Evolutionary conservation across 2,113 vertebrate species (phyloP).

Genomic region (Zosterops hypoxanthus): DNA sequence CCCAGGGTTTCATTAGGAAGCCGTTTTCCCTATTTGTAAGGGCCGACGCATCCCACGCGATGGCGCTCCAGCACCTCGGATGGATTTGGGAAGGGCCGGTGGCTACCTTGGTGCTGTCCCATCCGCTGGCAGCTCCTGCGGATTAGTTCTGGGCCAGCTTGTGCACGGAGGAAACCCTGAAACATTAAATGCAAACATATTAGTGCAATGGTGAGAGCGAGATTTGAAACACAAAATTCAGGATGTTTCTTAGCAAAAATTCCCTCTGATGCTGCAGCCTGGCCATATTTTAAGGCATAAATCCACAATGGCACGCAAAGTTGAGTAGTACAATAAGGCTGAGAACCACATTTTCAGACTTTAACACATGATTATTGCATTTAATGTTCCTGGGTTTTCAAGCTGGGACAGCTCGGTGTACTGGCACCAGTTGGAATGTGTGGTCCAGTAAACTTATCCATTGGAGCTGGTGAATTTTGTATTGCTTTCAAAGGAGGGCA

Average conservation of each 20-base stretch:
- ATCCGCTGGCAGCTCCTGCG: not conserved
- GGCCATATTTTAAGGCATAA: constrained; percentile 11
- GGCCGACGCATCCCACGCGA: constrained; percentile 33
- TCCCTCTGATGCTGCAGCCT: not conserved
- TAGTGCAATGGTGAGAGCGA: not conserved
- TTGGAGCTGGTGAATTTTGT: not conserved
- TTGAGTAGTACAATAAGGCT: not conserved
- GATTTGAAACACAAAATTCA: constrained; percentile 13
- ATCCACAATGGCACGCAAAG: not conserved
- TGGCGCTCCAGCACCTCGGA: constrained; percentile 67
- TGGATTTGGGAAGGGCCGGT: not conserved
- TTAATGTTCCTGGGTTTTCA: not conserved
- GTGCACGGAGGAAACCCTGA: constrained; percentile 48
- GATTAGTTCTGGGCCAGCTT: constrained; percentile 26
- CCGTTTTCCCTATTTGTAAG: not conserved
- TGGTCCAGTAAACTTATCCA: not conserved
- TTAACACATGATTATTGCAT: not conserved
- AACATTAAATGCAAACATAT: constrained; percentile 18
- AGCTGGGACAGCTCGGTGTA: not conserved
- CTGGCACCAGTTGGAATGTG: not conserved
- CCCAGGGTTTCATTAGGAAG: not conserved
- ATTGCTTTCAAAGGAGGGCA: not conserved
- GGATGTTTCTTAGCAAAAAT: constrained; percentile 32
- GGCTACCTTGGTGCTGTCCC: constrained; percentile 1
- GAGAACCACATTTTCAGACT: not conserved